A percentile compares a stretch with the other conserved stretches of the same genome.
Evolutionary conservation across 2,797 vertebrate species (phyloP).

Genomic region (Morus bassanus): DNA sequence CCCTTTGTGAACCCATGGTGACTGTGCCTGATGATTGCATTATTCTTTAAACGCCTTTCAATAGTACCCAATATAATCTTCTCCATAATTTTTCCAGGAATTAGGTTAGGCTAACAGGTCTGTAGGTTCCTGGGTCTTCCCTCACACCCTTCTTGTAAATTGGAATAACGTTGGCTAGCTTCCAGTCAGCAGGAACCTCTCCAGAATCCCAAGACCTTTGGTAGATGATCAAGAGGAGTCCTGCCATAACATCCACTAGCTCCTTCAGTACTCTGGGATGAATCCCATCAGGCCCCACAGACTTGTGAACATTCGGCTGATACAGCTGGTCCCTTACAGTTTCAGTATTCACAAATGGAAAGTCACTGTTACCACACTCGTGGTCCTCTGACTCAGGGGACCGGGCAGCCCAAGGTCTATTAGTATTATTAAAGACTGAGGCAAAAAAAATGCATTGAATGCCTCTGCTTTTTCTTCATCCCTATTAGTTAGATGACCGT

Average conservation of each 20-base stretch:
- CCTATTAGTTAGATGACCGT: neutral
- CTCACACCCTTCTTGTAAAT: neutral
- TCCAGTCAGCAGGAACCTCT: neutral
- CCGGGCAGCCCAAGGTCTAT: neutral
- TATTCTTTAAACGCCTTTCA: neutral
- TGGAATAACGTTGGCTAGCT: neutral
- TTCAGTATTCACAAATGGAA: neutral
- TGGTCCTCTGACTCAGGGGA: neutral
- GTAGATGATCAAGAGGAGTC: neutral
- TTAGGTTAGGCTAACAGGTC: neutral
- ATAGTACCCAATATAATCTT: neutral
- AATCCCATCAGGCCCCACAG: neutral
- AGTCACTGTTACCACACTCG: neutral
- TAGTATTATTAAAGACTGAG: neutral
- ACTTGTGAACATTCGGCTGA: neutral
- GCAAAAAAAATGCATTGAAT: neutral
- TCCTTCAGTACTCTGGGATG: neutral
- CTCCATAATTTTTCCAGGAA: neutral
- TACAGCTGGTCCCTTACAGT: neutral
- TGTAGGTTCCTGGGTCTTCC: neutral
- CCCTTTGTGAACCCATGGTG: neutral
- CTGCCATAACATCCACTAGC: neutral
- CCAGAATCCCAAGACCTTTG: neutral
- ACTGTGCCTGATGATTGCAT: neutral
- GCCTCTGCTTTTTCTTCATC: neutral